Evolutionary conservation across 2,888 invertebrate genomes (phyloP).

Genomic region (Bhutanitis thaidina): DNA sequence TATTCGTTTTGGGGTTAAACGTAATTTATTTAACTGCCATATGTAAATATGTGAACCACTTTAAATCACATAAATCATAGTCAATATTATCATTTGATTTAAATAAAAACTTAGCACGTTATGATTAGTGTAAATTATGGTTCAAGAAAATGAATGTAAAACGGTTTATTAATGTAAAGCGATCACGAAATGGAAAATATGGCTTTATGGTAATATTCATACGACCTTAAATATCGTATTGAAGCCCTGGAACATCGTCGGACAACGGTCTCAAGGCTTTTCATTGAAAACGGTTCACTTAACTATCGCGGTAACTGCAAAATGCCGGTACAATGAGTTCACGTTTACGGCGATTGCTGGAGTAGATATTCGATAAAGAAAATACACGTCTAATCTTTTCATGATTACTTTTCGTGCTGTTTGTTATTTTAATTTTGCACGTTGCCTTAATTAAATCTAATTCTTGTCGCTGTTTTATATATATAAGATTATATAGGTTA

Average conservation of each 20-base stretch:
- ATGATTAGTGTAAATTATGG: not conserved
- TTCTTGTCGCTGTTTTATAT: not conserved
- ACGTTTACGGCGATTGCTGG: constrained; percentile 32
- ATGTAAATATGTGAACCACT: not conserved
- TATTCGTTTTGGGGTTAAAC: too few species aligned
- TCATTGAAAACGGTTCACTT: constrained; percentile 45
- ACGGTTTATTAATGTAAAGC: not conserved
- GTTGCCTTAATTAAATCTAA: not conserved
- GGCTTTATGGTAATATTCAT: not conserved
- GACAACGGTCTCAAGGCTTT: constrained; percentile 44
- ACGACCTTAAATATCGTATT: constrained; percentile 1
- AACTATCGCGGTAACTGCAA: constrained; percentile 23
- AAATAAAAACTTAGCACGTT: not conserved
- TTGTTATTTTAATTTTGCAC: not conserved
- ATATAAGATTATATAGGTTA: too few species aligned
- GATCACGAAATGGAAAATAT: constrained; percentile 5
- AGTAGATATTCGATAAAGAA: constrained; percentile 25
- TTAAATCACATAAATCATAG: not conserved
- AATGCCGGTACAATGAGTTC: constrained; percentile 30
- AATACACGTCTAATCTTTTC: constrained; percentile 3
- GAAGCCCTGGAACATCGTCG: not conserved
- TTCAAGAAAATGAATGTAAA: not conserved
- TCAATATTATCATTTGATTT: not conserved
- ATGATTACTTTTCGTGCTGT: not conserved
- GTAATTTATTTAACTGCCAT: too few species aligned